These are phyloP conservation scores for Anguilla pacifica DNA, from an alignment of 2,797 vertebrate species.

Conservation along the genomic window DNA sequence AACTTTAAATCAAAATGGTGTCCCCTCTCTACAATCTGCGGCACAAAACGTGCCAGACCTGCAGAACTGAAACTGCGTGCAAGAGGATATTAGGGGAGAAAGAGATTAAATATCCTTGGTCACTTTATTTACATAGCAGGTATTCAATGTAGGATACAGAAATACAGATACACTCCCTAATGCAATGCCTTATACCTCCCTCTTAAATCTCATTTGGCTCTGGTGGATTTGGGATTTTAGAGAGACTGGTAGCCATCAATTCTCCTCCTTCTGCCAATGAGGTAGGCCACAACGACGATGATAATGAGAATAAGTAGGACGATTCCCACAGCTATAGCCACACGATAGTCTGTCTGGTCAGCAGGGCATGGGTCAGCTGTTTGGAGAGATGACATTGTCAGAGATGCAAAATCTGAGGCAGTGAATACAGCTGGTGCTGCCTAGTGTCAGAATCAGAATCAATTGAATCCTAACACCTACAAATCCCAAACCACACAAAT, in stretches of 20 bases:
- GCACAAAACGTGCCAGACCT: not conserved
- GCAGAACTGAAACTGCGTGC: not conserved
- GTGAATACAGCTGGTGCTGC: not conserved
- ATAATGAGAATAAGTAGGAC: conserved; percentile 76
- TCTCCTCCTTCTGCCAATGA: conserved; percentile 67
- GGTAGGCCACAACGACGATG: conserved; percentile 77
- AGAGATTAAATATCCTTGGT: not conserved
- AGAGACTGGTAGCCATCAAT: conserved; percentile 78
- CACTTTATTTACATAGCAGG: conserved; percentile 3
- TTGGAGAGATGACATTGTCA: conserved; percentile 29
- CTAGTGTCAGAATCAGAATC: not conserved
- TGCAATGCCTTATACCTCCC: not conserved
- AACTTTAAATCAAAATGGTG: not conserved
- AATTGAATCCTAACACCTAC: not conserved
- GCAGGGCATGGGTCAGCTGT: conserved; percentile 70
- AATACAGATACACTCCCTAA: not conserved
- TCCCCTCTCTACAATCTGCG: not conserved
- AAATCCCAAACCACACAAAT: not conserved
- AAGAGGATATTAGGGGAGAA: not conserved
- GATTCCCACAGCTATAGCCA: conserved; percentile 80
- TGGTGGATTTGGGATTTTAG: conserved; percentile 52
- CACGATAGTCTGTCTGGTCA: conserved; percentile 56
- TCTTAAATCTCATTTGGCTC: not conserved
- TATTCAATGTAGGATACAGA: not conserved
- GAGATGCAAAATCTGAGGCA: not conserved